Evolutionary conservation across 2,797 vertebrate species (phyloP), one percentile per base, ranked within the genome.

Genomic region (Melanotaenia nigrans): DNA sequence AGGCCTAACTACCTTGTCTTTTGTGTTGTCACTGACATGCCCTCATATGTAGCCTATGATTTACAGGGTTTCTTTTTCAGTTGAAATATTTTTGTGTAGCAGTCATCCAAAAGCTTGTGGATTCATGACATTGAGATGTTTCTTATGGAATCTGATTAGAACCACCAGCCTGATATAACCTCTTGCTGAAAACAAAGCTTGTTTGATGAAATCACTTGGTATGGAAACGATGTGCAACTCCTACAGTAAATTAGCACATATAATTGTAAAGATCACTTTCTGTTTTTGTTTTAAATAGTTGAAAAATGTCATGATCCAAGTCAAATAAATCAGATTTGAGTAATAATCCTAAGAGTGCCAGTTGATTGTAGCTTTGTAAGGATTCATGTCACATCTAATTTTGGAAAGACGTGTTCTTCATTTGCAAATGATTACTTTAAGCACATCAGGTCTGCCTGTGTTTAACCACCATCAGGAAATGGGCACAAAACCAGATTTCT

Each of bases 381-480:
- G 47, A 68, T 75, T 36, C 32, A 30, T 65, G 65, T 73, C 71
- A 69, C 1, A 20, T 24, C 78, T 63, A 8, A 58, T n/a, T 65
- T 71, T 64, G 56, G 71, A 79, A 64, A 82, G 68, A 30, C 35
- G 51, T 79, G 82, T 71, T 83, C 58, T 62, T 83, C 68, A 81
- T 90, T 88, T 90, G 65, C 35, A 70, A 73, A 82, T 81, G 73
- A 85, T 83, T 87, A 59, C 30, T 66, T 82, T 85, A 38, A 79
- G 65, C 42, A 71, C 59, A 86, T 77, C 81, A 61, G 65, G 79
- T 82, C 88, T 79, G 77, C 65, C 73, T 75, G 63, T 83, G 75
- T 86, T 90, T 87, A 87, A 89, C 78, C 78, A 79, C 62, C 71
- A 66, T 55, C 81, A 82, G 81, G 83, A 86, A 87, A 83, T 8